Percentiles rank a stretch among this genome's conserved stretches.
These are phyloP conservation scores for Therioaphis trifolii DNA, from an alignment of 2,888 invertebrate genomes.

Conservation along the genomic window DNA sequence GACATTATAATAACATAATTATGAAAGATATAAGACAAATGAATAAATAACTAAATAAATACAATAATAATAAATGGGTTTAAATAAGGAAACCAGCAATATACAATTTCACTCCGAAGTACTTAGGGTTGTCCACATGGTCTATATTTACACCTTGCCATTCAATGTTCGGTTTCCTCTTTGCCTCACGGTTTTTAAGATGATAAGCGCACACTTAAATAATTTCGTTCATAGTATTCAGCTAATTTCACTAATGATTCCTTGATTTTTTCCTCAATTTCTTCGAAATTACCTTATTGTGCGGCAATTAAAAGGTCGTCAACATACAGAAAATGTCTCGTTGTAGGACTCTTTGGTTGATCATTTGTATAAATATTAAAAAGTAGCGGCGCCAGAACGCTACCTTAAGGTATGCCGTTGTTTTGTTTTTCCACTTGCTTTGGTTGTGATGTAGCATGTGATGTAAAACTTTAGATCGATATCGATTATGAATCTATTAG, in stretches of 20 bases:
- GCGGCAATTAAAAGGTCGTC: too few relatives aligned
- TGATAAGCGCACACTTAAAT: slow-evolving; percentile 19
- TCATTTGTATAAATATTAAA: slow-evolving; percentile 5
- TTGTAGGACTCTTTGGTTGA: background rate
- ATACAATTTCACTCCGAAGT: slow-evolving; percentile 7
- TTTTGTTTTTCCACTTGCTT: slow-evolving; percentile 1
- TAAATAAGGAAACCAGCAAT: too few relatives aligned
- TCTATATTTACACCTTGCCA: slow-evolving; percentile 32
- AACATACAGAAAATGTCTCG: slow-evolving; percentile 3
- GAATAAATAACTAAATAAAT: too few relatives aligned
- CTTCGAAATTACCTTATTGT: background rate
- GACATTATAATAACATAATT: too few relatives aligned
- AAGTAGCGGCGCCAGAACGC: slow-evolving; percentile 1
- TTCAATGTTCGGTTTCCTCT: slow-evolving; percentile 19
- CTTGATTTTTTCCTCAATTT: slow-evolving; percentile 11
- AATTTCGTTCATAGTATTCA: slow-evolving; percentile 15
- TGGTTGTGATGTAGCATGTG: too few relatives aligned
- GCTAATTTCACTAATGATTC: slow-evolving; percentile 11
- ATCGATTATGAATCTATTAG: too few relatives aligned
- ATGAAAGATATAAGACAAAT: too few relatives aligned
- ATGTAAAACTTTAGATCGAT: too few relatives aligned
- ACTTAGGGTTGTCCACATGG: slow-evolving; percentile 30
- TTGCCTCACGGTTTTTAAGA: slow-evolving; percentile 19
- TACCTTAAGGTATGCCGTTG: background rate
- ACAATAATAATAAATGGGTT: too few relatives aligned